These are phyloP conservation scores for Anolis sagrei DNA, from an alignment of 2,113 vertebrate species.

Conservation along the genomic window DNA sequence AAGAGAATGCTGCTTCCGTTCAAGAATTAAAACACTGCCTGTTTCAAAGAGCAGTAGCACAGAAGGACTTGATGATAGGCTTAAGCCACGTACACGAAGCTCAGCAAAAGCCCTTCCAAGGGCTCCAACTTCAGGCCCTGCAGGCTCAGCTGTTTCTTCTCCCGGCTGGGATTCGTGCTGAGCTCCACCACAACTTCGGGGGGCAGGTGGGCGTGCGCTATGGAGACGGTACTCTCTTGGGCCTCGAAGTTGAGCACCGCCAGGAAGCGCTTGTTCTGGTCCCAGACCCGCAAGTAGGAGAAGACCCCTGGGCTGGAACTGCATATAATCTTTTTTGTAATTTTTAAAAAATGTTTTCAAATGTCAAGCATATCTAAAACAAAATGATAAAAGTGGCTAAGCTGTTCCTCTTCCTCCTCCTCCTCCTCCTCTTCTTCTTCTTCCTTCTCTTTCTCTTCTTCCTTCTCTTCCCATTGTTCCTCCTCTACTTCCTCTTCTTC, in stretches of 20 bases:
- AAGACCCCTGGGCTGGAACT: conserved; percentile 36
- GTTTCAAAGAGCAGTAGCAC: too few relatives aligned
- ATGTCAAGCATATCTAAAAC: too few relatives aligned
- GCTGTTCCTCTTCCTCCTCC: too few relatives aligned
- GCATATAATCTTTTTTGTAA: too few relatives aligned
- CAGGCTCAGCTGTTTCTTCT: conserved; percentile 53
- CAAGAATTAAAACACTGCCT: neutral
- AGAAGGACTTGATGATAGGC: neutral
- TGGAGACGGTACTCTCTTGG: fast-evolving
- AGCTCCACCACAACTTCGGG: conserved; percentile 64
- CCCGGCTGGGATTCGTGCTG: conserved; percentile 59
- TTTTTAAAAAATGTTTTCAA: too few relatives aligned
- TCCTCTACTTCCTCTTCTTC: too few relatives aligned
- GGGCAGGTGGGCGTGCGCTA: conserved; percentile 57
- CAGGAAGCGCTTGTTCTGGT: conserved; percentile 87
- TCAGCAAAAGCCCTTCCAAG: conserved; percentile 77
- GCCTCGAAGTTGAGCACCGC: conserved; percentile 80
- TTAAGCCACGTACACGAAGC: conserved; percentile 77
- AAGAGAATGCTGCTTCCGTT: neutral
- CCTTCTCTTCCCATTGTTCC: too few relatives aligned
- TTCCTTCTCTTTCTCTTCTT: too few relatives aligned
- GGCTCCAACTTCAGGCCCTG: conserved; percentile 65
- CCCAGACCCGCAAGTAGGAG: conserved; percentile 84
- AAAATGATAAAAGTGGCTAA: too few relatives aligned
- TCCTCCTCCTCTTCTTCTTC: too few relatives aligned